These are phyloP conservation scores for Cygnus atratus DNA, from an alignment of 2,113 vertebrate species.

Conservation along the genomic window DNA sequence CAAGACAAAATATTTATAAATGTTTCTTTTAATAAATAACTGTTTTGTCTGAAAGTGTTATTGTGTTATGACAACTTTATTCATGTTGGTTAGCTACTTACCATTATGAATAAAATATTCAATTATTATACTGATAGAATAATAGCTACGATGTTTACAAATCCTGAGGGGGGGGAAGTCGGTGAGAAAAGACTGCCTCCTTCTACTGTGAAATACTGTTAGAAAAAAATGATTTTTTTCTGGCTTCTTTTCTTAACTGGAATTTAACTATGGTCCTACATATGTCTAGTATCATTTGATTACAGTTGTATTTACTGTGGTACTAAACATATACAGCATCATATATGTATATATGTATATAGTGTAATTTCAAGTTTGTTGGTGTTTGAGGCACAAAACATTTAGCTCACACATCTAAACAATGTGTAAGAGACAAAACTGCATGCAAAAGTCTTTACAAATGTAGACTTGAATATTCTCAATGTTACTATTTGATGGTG, in stretches of 20 bases:
- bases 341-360: conserved; percentile 69
- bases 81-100: conserved; percentile 76
- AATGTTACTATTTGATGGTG: conserved; percentile 77
- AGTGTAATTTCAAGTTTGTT: conserved; percentile 69
- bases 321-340: conserved; percentile 69
- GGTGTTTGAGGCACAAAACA: conserved; percentile 77
- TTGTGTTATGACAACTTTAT: conserved; percentile 78
- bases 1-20: conserved; percentile 83
- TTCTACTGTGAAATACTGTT: conserved; percentile 75
- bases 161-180: conserved; percentile 62
- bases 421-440: conserved; percentile 68
- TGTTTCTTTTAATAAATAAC: conserved; percentile 82
- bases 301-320: conserved; percentile 65
- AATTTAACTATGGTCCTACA: conserved; percentile 68
- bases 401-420: conserved; percentile 72
- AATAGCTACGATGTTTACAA: conserved; percentile 80
- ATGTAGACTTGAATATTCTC: conserved; percentile 74
- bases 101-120: conserved; percentile 77
- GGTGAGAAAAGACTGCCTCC: conserved; percentile 63
- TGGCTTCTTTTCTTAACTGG: conserved; percentile 61
- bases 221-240: conserved; percentile 43
- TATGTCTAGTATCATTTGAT: conserved; percentile 68
- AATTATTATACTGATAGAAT: conserved; percentile 69
- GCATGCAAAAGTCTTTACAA: conserved; percentile 74
- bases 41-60: conserved; percentile 82